Base-by-base conservation (phyloP, 2,113 vertebrate species). In the Menidia beryllina region DNA sequence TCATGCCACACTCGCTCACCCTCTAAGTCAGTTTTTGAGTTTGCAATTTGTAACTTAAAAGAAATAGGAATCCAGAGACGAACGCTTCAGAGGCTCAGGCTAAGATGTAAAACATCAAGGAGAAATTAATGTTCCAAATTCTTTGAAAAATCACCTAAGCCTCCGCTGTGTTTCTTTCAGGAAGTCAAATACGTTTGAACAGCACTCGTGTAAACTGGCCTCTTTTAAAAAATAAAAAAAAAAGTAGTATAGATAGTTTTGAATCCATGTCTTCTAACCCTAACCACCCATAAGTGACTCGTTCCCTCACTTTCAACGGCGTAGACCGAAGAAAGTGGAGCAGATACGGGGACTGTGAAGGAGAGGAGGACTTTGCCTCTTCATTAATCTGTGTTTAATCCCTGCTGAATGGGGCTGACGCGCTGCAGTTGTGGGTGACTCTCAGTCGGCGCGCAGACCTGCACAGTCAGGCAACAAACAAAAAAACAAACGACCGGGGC, bases 361-460 rank as follows among this genome's bases (percentile, higher is more conserved):
- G 36, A 62, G 59, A 43, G 25, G 23, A 47, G 12, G 14, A 12
- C 24, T 55, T 57, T 21, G 57, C 24, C 41, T 72, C 43, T 49
- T 72, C 69, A 66, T 82, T 75, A 77, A 86, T 80, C 63, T 53
- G 49, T 52, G 52, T 34, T 25, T 71, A 82, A 79, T 75, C 79
- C 73, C 82, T 48, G 62, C 63, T 64, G 72, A 73, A 71, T 6
- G 41, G 43, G 34, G 30, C 43, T 48, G 30, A 69, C 70, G 69
- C 64, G 14, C 34, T 54, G 65, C 61, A 34, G 75, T 45, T 24
- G 36, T 24, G 53, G 72, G 30, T 61, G 41, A 27, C 65, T 53
- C 49, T 69, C 64, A 55, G 64, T 56, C 52, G 41, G 71, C 34
- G 45, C 21, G 47, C 27, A 73, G 72, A 77, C 27, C 59, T 77